Conservation (phyloP, 2,113 vertebrate species). For the Megaleporinus macrocephalus region DNA sequence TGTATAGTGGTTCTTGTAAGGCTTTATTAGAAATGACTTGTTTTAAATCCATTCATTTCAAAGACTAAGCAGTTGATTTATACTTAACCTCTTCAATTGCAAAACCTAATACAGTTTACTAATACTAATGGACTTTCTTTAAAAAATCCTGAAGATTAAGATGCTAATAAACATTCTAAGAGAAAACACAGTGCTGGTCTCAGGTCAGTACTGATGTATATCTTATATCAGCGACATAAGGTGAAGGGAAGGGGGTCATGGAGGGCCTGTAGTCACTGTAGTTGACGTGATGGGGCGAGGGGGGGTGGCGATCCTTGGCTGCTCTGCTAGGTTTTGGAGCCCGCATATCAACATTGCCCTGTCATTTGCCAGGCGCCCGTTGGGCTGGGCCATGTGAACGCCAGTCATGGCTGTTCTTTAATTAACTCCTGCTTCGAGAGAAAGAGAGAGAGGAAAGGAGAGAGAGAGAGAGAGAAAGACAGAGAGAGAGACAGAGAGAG, state of each 20-base stretch:
- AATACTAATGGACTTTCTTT: too few species aligned
- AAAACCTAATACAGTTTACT: too few species aligned
- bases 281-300: slow-evolving; percentile 15
- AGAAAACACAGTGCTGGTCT: slow-evolving; percentile 2
- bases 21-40: too few species aligned
- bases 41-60: too few species aligned
- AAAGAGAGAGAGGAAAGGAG: slow-evolving; percentile 16
- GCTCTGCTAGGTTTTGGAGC: slow-evolving; percentile 46
- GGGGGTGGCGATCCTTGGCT: slow-evolving; percentile 40
- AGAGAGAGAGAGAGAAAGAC: slow-evolving; percentile 6
- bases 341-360: slow-evolving; percentile 48
- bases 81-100: too few species aligned
- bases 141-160: neutral
- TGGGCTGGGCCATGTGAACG: slow-evolving; percentile 54
- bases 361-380: slow-evolving; percentile 58
- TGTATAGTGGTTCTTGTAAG: too few species aligned
- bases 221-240: slow-evolving; percentile 35
- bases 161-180: neutral
- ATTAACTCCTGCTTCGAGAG: slow-evolving; percentile 51
- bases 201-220: slow-evolving; percentile 25
- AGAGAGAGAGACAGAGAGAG: slow-evolving; percentile 13
- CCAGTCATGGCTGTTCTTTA: slow-evolving; percentile 57
- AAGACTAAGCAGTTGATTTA: too few species aligned
- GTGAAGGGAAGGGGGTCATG: slow-evolving; percentile 28
- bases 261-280: slow-evolving; percentile 34